phyloP scores from a whole-genome alignment of 2,797 vertebrate genomes.

The Typhlichthys subterraneus region DNA sequence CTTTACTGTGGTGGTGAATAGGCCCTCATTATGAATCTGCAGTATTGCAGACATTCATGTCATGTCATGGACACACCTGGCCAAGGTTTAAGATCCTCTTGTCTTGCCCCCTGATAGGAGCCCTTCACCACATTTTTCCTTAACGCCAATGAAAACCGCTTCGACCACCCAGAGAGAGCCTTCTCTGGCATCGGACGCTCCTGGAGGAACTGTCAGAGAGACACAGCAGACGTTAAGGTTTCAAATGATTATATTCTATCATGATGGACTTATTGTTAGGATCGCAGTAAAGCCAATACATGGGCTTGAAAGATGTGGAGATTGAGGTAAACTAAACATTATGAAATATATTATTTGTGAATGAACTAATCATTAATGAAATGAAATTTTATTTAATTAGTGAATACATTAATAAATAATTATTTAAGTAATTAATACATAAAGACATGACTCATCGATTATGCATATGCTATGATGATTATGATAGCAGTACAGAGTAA shows the following conservation, averaged over 20 bases:
- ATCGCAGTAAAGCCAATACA: not conserved
- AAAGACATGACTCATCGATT: too few species aligned
- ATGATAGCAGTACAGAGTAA: not conserved
- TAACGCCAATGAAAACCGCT: slow-evolving; percentile 92
- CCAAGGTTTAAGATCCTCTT: not conserved
- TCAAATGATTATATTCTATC: not conserved
- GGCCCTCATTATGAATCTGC: too few species aligned
- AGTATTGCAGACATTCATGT: too few species aligned
- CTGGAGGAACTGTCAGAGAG: slow-evolving; percentile 97
- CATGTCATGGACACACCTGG: not conserved
- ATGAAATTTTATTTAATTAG: not conserved
- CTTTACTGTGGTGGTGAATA: too few species aligned
- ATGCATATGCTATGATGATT: not conserved
- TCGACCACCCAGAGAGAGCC: slow-evolving; percentile 93
- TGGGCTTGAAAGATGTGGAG: not conserved
- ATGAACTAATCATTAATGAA: not conserved
- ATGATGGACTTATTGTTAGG: not conserved
- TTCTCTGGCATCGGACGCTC: slow-evolving; percentile 93
- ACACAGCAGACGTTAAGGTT: slow-evolving; percentile 98
- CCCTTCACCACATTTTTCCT: slow-evolving; percentile 98
- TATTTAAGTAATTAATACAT: too few species aligned
- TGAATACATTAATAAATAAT: too few species aligned
- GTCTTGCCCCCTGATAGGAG: slow-evolving; percentile 76
- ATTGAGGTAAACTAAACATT: not conserved
- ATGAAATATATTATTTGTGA: not conserved